These are phyloP conservation scores for Tychaedon coryphoeus DNA, from an alignment of 2,113 vertebrate genomes.

Conservation along the genomic window DNA sequence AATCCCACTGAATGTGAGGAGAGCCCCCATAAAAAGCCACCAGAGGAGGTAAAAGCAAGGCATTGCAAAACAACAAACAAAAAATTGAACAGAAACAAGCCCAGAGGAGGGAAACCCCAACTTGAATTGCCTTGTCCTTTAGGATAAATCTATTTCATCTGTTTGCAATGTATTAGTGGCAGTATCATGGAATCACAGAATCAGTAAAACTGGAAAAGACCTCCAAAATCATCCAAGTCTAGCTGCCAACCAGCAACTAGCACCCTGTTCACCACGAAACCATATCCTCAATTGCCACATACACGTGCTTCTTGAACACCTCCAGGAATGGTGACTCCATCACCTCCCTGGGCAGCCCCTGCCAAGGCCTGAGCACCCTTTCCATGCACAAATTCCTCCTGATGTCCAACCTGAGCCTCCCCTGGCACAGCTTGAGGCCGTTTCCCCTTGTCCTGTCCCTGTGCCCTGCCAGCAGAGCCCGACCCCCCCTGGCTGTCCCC, in stretches of 20 bases:
- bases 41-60: background rate
- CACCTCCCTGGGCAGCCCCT: background rate
- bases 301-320: fast-evolving
- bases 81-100: background rate
- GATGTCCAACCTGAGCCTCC: no score
- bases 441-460: no score
- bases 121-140: background rate
- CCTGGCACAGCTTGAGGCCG: no score
- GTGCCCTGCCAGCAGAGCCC: no score
- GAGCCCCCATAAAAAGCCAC: background rate
- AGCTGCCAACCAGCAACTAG: background rate
- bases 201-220: fast-evolving
- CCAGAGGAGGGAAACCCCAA: background rate
- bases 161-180: background rate
- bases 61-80: background rate
- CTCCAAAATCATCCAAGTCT: background rate
- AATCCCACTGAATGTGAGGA: fast-evolving
- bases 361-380: background rate
- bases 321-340: fast-evolving
- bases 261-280: fast-evolving
- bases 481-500: no score
- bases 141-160: background rate
- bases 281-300: no score
- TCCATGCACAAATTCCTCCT: no score
- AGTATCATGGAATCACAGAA: background rate